Conservation (phyloP, 2,113 vertebrate species). For the Merops nubicus region DNA sequence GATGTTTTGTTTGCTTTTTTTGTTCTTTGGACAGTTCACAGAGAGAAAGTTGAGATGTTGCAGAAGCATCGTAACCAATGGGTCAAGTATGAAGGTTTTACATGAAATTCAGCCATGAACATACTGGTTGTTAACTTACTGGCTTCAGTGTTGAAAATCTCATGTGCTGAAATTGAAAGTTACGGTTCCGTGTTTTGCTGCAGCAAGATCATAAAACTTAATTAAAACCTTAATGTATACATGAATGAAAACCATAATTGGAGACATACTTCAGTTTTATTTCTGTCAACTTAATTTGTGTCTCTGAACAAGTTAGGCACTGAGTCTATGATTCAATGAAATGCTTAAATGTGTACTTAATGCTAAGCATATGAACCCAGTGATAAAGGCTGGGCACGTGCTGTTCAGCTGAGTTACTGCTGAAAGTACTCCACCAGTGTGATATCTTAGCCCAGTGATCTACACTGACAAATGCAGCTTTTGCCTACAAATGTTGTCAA, state of each 20-base stretch:
- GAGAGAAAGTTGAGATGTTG: not conserved
- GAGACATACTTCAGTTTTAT: not conserved
- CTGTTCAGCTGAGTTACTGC: not conserved
- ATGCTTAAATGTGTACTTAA: not conserved
- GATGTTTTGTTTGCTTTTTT: not conserved
- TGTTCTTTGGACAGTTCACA: not conserved
- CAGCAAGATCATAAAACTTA: not conserved
- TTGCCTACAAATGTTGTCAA: not conserved
- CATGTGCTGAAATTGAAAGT: not conserved
- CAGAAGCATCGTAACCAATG: not conserved
- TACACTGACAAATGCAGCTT: not conserved
- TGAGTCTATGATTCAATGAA: not conserved
- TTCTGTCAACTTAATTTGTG: not conserved
- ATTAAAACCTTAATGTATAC: not conserved
- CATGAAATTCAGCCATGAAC: not conserved
- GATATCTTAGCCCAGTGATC: not conserved
- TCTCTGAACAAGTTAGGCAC: not conserved
- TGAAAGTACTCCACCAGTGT: not conserved
- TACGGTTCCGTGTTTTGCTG: not conserved
- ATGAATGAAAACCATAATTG: not conserved
- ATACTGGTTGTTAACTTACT: not conserved
- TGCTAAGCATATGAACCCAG: not conserved
- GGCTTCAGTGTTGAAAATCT: not conserved
- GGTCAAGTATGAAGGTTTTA: not conserved
- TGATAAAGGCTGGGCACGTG: not conserved